These are phyloP conservation scores for Pampus argenteus DNA, from an alignment of 2,797 vertebrate species.

Conservation along the genomic window DNA sequence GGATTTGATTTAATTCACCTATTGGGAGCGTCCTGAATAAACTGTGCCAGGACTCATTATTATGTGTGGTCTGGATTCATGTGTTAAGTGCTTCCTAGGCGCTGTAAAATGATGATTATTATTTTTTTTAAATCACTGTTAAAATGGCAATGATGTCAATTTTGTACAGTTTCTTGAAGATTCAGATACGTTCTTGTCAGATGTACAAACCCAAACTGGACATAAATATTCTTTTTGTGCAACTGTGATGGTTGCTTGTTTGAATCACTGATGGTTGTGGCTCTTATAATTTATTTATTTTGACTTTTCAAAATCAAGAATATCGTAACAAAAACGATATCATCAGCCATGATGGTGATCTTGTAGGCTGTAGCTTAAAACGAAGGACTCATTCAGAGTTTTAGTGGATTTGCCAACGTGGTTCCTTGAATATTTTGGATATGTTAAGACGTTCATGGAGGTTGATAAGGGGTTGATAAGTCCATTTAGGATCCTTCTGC, in stretches of 20 bases:
- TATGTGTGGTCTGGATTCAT: constrained; percentile 17
- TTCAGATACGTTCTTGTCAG: neutral
- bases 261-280: too few relatives aligned
- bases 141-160: constrained; percentile 22
- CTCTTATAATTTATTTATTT: neutral
- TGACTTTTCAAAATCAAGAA: neutral
- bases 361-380: neutral
- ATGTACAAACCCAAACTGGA: neutral
- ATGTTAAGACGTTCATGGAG: neutral
- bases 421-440: neutral
- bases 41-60: constrained; percentile 25
- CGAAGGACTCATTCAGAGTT: neutral
- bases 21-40: constrained; percentile 30
- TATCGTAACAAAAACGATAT: too few relatives aligned
- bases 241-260: neutral
- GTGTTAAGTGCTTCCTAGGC: constrained; percentile 3
- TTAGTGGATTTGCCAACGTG: neutral
- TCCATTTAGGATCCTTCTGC: neutral
- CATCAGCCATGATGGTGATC: neutral
- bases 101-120: neutral
- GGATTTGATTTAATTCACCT: constrained; percentile 54
- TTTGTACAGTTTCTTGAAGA: neutral
- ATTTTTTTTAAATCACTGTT: constrained; percentile 14
- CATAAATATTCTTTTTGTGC: neutral
- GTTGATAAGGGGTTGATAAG: too few relatives aligned